Conservation (phyloP, 2,797 vertebrate genomes). For the Lithobates pipiens region DNA sequence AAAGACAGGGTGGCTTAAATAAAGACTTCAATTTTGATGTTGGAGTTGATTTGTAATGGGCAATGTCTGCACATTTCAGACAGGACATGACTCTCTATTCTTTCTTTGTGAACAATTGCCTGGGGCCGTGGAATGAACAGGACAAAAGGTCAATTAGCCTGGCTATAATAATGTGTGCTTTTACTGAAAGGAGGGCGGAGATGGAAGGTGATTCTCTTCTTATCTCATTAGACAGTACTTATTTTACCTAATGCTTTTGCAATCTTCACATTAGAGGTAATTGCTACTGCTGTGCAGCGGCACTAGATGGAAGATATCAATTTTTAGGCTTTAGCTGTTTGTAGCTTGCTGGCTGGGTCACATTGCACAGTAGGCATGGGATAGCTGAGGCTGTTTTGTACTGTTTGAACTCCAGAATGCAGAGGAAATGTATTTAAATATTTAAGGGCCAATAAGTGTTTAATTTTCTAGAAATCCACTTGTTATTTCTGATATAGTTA, state of each 20-base stretch:
- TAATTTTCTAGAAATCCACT: not conserved
- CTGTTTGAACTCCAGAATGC: not conserved
- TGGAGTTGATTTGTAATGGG: constrained; percentile 21
- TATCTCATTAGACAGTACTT: constrained; percentile 59
- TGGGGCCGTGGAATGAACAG: constrained; percentile 43
- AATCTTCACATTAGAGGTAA: constrained; percentile 59
- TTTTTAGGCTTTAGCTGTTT: constrained; percentile 31
- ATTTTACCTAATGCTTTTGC: constrained; percentile 53
- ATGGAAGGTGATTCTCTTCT: constrained; percentile 43
- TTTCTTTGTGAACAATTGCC: constrained; percentile 40
- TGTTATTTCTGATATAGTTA: not conserved
- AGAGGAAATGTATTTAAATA: not conserved
- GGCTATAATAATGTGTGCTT: constrained; percentile 55
- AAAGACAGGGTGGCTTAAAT: not conserved
- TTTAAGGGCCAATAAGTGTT: not conserved
- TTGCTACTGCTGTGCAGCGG: constrained; percentile 58
- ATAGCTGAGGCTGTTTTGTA: not conserved
- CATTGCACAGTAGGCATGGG: constrained; percentile 8
- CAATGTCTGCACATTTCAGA: constrained; percentile 28
- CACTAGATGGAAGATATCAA: constrained; percentile 38
- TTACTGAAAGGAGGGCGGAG: constrained; percentile 47
- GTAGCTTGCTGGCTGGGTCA: constrained; percentile 11
- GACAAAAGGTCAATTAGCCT: constrained; percentile 59
- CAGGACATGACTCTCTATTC: constrained; percentile 32
- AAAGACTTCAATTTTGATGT: constrained; percentile 26